Evolutionary conservation across 2,113 vertebrate genomes (phyloP).

Genomic region (Tragelaphus buxtoni): DNA sequence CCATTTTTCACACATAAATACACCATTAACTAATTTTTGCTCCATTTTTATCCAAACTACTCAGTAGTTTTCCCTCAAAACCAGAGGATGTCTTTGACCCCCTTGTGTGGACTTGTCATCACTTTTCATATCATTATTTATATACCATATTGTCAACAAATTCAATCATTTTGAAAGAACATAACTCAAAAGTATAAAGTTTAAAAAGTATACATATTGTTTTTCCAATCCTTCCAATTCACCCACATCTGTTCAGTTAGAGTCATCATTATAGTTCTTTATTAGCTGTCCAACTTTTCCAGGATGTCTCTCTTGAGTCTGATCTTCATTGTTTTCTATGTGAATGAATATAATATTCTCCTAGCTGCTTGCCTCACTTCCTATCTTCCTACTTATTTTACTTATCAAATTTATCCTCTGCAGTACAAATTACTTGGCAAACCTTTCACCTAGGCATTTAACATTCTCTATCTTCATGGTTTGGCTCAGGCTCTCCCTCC

Average conservation of each 20-base stretch:
- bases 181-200: neutral
- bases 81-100: neutral
- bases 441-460: neutral
- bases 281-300: neutral
- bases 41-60: neutral
- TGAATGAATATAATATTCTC: neutral
- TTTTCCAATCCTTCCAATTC: neutral
- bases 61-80: neutral
- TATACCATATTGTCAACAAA: neutral
- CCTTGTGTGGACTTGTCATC: neutral
- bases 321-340: neutral
- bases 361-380: neutral
- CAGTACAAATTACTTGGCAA: neutral
- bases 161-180: neutral
- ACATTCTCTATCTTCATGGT: neutral
- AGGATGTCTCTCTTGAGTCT: neutral
- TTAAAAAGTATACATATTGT: neutral
- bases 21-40: neutral
- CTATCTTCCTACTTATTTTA: neutral
- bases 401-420: neutral
- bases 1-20: neutral
- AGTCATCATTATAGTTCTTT: neutral
- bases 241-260: neutral
- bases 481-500: neutral
- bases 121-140: neutral